Evolutionary conservation across 1,140 invertebrate species (phyloP), one percentile per base, ranked within the genome.

Genomic region (Spodoptera frugiperda): DNA sequence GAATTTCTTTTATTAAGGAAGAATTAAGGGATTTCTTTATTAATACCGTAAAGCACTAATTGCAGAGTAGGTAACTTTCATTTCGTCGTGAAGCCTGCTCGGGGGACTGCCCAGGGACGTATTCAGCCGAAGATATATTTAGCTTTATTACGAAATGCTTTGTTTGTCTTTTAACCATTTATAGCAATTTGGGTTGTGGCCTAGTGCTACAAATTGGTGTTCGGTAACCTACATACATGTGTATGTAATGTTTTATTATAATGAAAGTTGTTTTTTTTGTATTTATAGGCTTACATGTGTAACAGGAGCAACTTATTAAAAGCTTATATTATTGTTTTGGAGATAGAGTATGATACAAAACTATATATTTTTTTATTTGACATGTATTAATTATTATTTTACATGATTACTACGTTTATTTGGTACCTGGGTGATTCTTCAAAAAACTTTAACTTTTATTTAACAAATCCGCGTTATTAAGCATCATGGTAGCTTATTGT

Each of bases 1-100:
- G 81, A 89, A 86, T 87, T 87, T 85, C 78, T 75, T 84, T 84
- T 83, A 86, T 87, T 84, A 84, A 83, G 78, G 78, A 87, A 81
- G 85, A 87, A 87, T 87, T 87, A 86, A 86, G 83, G 84, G 83
- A 85, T 84, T 87, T 88, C 85, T 88, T 91, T 86, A 90, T 87
- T 88, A 89, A 89, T 88, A 86, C 78, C 82, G 81, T 80, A 85
- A 80, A 86, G 82, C 83, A 85, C 84, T 91, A 91, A 91, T 91
- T 89, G 84, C 87, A 80, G 77, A 84, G 84, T 86, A 82, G 81
- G 80, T 83, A 86, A 88, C 86, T 79, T 89, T 87, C 85, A 86
- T 88, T 87, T 85, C 82, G 74, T 73, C 82, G 82, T 83, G 80
- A 83, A 82, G 82, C 80, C 82, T 78, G 73, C 53, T 80, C 63